Conservation (phyloP, 37 sponge, comb jelly and placozoan genomes). For the Crambe crambe region DNA sequence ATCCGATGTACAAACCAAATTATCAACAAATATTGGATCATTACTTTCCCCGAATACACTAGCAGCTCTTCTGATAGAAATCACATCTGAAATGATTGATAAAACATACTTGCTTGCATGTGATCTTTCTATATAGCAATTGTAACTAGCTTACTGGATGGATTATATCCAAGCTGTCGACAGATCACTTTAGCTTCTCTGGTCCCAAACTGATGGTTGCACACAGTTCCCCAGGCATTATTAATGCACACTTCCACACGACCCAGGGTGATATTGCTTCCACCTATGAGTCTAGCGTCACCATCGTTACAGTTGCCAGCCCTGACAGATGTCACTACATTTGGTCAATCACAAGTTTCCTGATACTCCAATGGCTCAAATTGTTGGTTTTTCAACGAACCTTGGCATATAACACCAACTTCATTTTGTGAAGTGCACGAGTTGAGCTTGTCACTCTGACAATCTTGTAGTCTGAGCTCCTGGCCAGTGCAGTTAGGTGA, state of each 20-base stretch:
- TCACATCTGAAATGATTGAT: background rate
- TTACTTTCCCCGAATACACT: conserved; percentile 6
- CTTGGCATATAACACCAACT: background rate
- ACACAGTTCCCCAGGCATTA: conserved; percentile 46
- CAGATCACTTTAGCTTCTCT: conserved; percentile 37
- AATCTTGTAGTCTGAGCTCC: background rate
- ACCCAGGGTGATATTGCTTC: conserved; percentile 12
- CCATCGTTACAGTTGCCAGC: conserved; percentile 37
- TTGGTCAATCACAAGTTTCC: too few relatives aligned
- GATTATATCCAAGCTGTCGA: conserved; percentile 23
- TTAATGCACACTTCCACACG: conserved; percentile 44
- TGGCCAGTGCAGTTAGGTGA: background rate
- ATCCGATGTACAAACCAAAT: conserved; percentile 10
- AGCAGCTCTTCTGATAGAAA: background rate
- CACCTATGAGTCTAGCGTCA: conserved; percentile 24
- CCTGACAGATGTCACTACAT: too few relatives aligned
- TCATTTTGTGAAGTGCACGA: background rate
- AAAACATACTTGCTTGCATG: background rate
- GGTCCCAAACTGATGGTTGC: conserved; percentile 12
- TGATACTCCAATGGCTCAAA: too few relatives aligned
- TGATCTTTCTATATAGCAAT: background rate
- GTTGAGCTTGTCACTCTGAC: too few relatives aligned
- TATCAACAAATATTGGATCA: conserved; percentile 20
- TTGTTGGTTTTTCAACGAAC: too few relatives aligned
- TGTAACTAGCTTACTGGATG: conserved; percentile 7